phyloP scores from a whole-genome alignment of 2,888 invertebrate species.

The Lepeophtheirus nordmannii region DNA sequence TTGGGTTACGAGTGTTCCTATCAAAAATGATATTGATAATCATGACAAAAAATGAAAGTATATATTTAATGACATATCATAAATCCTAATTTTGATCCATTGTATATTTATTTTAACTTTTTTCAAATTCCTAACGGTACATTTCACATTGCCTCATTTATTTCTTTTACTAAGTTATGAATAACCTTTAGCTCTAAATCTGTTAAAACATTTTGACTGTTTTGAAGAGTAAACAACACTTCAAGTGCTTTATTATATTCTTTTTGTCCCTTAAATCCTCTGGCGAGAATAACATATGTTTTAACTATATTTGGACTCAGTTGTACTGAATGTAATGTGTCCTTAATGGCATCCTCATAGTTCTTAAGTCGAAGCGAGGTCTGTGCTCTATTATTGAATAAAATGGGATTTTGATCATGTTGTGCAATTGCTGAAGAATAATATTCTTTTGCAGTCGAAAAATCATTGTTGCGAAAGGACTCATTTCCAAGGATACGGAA shows the following conservation, averaged over 20 bases:
- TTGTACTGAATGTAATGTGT: neutral
- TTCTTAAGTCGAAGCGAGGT: neutral
- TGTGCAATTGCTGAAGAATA: neutral
- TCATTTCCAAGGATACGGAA: neutral
- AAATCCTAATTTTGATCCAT: neutral
- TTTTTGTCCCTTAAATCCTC: neutral
- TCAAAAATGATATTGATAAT: no score
- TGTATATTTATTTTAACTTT: neutral
- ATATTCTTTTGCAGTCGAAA: neutral
- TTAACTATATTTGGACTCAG: neutral
- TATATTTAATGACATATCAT: no score
- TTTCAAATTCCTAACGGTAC: neutral
- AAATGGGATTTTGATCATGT: neutral
- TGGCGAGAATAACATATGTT: neutral
- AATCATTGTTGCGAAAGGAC: neutral
- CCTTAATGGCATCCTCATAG: neutral
- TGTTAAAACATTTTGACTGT: neutral
- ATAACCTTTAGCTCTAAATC: neutral
- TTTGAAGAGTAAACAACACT: neutral
- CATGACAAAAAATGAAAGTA: no score
- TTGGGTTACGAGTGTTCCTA: no score
- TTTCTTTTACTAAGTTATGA: neutral
- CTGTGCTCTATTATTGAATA: neutral
- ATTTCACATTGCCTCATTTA: neutral
- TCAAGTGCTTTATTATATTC: neutral